Evolutionary conservation across 2,797 vertebrate species (phyloP).

Genomic region (Sandelia bainsii): DNA sequence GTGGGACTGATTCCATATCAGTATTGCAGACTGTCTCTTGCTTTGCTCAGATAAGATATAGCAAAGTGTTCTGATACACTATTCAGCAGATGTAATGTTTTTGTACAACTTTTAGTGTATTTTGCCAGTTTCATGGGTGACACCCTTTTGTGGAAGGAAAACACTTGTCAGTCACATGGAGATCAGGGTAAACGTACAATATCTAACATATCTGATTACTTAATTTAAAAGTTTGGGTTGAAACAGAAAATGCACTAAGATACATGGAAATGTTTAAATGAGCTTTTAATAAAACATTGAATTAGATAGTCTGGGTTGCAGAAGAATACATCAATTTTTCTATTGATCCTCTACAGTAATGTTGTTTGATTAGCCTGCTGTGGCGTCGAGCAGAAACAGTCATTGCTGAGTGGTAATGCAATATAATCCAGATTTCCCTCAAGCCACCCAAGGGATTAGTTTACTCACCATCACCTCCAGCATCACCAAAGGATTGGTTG

Average conservation of each 20-base stretch:
- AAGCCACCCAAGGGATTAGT: constrained; percentile 71
- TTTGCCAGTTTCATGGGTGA: constrained; percentile 5
- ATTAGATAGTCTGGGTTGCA: constrained; percentile 29
- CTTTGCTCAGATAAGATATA: constrained; percentile 63
- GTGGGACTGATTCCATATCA: constrained; percentile 55
- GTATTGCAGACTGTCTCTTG: constrained; percentile 52
- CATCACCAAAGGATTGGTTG: constrained; percentile 78
- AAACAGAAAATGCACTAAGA: constrained; percentile 1
- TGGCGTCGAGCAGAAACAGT: constrained; percentile 64
- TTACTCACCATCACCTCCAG: constrained; percentile 70
- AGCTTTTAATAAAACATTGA: constrained; percentile 39
- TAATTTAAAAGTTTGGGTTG: neutral
- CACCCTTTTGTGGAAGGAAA: constrained; percentile 9
- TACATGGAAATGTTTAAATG: constrained; percentile 10
- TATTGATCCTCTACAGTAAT: constrained; percentile 71
- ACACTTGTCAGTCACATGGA: neutral
- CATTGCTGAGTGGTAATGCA: constrained; percentile 66
- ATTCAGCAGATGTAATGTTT: constrained; percentile 24
- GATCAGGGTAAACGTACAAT: neutral
- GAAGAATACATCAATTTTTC: constrained; percentile 64
- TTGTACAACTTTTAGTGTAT: constrained; percentile 2
- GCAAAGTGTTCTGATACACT: constrained; percentile 35
- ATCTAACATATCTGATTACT: neutral
- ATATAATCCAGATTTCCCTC: constrained; percentile 72
- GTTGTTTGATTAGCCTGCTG: constrained; percentile 77